Evolutionary conservation across 2,113 vertebrate genomes (phyloP), one percentile per base, ranked within the genome.

Genomic region (Labrus mixtus): DNA sequence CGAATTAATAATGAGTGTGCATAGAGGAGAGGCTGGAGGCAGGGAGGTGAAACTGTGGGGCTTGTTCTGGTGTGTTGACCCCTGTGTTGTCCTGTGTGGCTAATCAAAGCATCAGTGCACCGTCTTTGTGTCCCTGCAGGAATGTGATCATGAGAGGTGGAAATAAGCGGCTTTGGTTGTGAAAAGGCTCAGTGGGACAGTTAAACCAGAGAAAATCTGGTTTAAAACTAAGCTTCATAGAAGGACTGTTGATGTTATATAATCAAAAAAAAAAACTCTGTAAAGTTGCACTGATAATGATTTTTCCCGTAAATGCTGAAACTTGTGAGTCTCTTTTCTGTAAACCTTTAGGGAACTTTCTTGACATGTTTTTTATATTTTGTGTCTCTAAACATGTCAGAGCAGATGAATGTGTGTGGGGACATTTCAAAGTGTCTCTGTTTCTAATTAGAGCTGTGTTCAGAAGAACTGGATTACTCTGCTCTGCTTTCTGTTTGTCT

Each of bases 31-130:
- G 73, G 81, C 73, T 56, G 79, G 43, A 89, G 78, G 78, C 75
- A 84, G 72, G 82, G 78, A 73, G 84, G 81, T 90, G 86, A 87
- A 58, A 86, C 78, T 63, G 81, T 84, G 79, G 50, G 74, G 83
- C 69, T 81, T 82, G 92, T 92, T 91, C 92, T 78, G 86, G 81
- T 90, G 91, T 83, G 87, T 55, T 92, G 89, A 86, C 85, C 90
- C 82, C 74, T 88, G 87, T 87, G 85, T 81, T 82, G 91, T 89
- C 86, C 83, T 91, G 72, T 85, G 90, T 85, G 86, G 85, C 64
- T 84, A 86, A 90, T 93, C 91, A 92, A 90, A 93, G 93, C 84
- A 68, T 81, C 82, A 16, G 25, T 75, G 89, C 88, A 57, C 83
- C 55, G 57, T 79, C 81, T 90, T 90, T 92, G 88, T 88, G 82